Evolutionary conservation across 2,888 invertebrate genomes (phyloP).

Genomic region (Xanthia icteritia): DNA sequence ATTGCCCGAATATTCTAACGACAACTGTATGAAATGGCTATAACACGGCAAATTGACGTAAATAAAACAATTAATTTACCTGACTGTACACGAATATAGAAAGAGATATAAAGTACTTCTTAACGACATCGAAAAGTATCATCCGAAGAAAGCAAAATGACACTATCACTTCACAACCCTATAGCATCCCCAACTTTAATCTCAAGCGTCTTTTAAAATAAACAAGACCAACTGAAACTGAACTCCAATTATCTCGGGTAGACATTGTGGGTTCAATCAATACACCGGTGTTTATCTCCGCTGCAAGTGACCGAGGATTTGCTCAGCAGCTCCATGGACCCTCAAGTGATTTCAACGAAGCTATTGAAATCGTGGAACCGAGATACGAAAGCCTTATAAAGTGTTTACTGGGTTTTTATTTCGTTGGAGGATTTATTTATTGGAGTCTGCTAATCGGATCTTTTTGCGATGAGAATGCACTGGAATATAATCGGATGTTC

Average conservation of each 20-base stretch:
- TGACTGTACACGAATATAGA: too few relatives aligned
- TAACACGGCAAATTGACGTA: too few relatives aligned
- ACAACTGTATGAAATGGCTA: too few relatives aligned
- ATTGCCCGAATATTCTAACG: too few relatives aligned
- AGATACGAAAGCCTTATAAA: conserved; percentile 22
- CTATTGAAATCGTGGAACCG: conserved; percentile 28
- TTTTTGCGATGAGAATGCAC: neutral
- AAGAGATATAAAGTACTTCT: neutral
- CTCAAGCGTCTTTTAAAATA: conserved; percentile 21
- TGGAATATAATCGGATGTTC: neutral
- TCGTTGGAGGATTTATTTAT: conserved; percentile 33
- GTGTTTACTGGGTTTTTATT: conserved; percentile 32
- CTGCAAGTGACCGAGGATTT: conserved; percentile 53
- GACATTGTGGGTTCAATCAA: conserved; percentile 38
- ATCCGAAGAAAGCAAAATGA: neutral
- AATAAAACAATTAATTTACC: too few relatives aligned
- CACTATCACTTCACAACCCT: neutral
- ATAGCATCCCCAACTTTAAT: neutral
- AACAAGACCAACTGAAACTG: conserved; percentile 23
- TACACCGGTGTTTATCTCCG: conserved; percentile 38
- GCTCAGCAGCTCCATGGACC: conserved; percentile 23
- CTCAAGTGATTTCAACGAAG: conserved; percentile 34
- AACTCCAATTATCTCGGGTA: conserved; percentile 50
- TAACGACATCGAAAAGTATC: too few relatives aligned
- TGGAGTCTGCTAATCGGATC: conserved; percentile 27